Percentiles rank a stretch among this genome's conserved stretches.
Conservation (phyloP, 2,113 vertebrate genomes). For the Ailuropoda melanoleuca region DNA sequence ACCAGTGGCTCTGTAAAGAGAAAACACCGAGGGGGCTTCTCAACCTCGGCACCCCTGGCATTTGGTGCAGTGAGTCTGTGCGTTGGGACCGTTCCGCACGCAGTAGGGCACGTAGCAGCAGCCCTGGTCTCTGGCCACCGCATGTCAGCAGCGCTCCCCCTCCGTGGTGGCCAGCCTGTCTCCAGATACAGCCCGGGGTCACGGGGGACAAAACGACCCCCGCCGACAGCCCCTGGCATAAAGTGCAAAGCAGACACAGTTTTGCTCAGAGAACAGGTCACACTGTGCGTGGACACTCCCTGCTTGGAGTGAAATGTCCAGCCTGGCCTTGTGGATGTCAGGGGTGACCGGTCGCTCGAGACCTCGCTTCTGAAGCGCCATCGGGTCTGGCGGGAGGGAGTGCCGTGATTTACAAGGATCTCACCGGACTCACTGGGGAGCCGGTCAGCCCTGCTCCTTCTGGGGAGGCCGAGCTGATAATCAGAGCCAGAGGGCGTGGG, state of each 20-base stretch:
- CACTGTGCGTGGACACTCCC: fast-evolving
- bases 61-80: background rate
- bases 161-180: background rate
- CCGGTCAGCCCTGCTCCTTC: background rate
- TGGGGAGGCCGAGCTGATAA: background rate
- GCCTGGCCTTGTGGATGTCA: fast-evolving
- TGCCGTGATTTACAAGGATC: fast-evolving
- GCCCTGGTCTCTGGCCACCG: too few species aligned
- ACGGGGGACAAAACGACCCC: background rate
- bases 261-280: background rate
- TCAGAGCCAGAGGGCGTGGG: background rate
- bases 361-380: background rate
- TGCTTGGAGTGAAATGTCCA: too few species aligned
- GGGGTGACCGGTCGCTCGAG: fast-evolving
- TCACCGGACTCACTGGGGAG: background rate
- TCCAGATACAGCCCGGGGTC: background rate
- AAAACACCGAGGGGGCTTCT: background rate
- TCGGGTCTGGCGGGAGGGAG: background rate
- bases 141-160: background rate
- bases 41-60: fast-evolving
- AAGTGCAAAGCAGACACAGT: background rate
- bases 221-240: background rate
- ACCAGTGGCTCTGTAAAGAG: fast-evolving
- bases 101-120: too few species aligned
- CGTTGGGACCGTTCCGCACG: background rate